Evolutionary conservation across 2,888 invertebrate species (phyloP), one percentile per base, ranked within the genome.

Genomic region (Dermolepida albohirtum): DNA sequence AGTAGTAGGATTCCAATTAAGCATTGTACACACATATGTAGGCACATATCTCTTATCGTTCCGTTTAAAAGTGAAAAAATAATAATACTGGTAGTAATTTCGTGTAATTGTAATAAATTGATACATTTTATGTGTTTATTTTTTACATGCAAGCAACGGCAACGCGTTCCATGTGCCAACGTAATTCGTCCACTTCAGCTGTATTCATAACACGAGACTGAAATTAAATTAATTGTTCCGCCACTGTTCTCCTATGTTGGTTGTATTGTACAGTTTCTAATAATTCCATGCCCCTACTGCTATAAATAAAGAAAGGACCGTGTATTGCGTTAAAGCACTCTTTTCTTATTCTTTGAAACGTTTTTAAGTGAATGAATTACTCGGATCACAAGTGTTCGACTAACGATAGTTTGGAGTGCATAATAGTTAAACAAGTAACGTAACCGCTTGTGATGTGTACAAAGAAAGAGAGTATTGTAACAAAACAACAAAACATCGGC

Each of bases 51-150:
- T 11, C 59, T 47, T 47, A 62, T 47, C 59, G 44, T 62, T 62
- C 59, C 47, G 39, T 62, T 49, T 62, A 62, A 62, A 62, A 49
- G 47, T 16, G 29, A 47, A 62, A 54, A 62, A 62, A 62, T 57
- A 27, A 59, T 62, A 62, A 47, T 62, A 49, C 59, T 62, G 47
- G 47, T 47, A 62, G 47, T 62, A 62, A 62, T 62, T 62, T 62
- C 34, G 59, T 62, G 47, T 62, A 62, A 62, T 62, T 62, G 59
- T 62, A 62, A 62, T 62, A 62, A 62, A 62, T 62, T 62, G 59
- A 47, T 47, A 49, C 59, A 16, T 62, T 62, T 62, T 62, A 62
- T 62, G 29, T 39, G 59, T 62, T 62, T 62, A 62, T 47, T 62
- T 62, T 62, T 62, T 34, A 6, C 47, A 62, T 62, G 59, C 43